Conservation (phyloP, 2,113 vertebrate genomes). For the Neomonachus schauinslandi region DNA sequence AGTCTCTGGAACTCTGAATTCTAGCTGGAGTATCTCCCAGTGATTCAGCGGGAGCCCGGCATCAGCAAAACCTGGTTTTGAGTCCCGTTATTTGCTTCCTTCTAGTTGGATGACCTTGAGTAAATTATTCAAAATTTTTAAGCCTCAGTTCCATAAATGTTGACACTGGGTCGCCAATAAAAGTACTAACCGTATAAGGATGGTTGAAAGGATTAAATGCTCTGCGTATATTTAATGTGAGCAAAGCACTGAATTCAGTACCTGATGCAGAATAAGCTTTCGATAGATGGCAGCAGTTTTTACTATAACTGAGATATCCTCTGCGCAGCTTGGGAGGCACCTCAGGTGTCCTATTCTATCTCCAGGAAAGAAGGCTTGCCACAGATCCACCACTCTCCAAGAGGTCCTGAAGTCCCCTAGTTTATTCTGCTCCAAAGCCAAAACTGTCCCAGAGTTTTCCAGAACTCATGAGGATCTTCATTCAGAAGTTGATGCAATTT, state of each 20-base stretch:
- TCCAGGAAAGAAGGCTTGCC: background rate
- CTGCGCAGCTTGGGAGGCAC: fast-evolving
- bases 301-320: background rate
- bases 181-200: background rate
- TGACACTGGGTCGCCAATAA: background rate
- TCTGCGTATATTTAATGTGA: background rate
- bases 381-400: background rate
- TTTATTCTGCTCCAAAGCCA: background rate
- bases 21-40: background rate
- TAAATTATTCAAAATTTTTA: slow-evolving; percentile 27
- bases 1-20: background rate
- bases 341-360: background rate
- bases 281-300: too few relatives aligned
- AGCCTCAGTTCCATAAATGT: background rate
- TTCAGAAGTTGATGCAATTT: background rate
- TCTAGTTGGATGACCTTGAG: background rate
- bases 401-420: background rate
- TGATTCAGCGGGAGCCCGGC: background rate
- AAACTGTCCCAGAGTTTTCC: background rate
- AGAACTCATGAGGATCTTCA: background rate
- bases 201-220: background rate
- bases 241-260: background rate
- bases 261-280: background rate
- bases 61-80: background rate
- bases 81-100: background rate